Conservation (phyloP, 2,888 invertebrate species). For the Phyllotreta striolata region DNA sequence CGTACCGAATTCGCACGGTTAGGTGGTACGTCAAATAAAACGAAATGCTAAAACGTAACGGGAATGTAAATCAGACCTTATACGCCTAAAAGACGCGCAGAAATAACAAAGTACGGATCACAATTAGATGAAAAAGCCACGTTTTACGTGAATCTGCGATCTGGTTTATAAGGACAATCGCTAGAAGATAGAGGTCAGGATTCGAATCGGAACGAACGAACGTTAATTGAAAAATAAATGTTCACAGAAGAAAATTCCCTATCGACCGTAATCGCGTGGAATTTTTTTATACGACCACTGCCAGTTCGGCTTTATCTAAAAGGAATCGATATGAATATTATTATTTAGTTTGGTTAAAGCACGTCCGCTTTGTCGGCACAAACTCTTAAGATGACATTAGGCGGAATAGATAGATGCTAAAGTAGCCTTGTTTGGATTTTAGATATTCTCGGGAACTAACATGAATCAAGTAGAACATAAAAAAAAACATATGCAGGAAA, state of each 20-base stretch:
- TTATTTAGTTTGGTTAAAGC: constrained; percentile 29
- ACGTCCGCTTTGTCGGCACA: constrained; percentile 36
- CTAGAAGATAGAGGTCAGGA: constrained; percentile 16
- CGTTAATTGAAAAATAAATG: constrained; percentile 9
- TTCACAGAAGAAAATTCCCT: not conserved
- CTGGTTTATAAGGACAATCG: constrained; percentile 40
- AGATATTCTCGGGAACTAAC: constrained; percentile 21
- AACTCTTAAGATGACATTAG: constrained; percentile 23
- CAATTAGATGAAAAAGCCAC: constrained; percentile 45
- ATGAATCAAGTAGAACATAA: constrained; percentile 1
- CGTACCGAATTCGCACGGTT: constrained; percentile 24
- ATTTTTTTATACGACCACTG: constrained; percentile 16
- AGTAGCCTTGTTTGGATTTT: constrained; percentile 31
- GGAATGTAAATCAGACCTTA: constrained; percentile 35
- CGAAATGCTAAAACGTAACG: constrained; percentile 37
- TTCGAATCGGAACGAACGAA: constrained; percentile 6
- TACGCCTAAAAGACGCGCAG: constrained; percentile 47
- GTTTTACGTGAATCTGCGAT: constrained; percentile 49
- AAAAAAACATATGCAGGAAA: constrained; percentile 4
- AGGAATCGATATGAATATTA: constrained; percentile 39
- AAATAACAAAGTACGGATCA: constrained; percentile 47
- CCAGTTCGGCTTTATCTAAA: constrained; percentile 38
- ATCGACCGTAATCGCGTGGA: constrained; percentile 15
- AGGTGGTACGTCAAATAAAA: constrained; percentile 17
- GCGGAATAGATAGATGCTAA: constrained; percentile 26